Base-by-base conservation (phyloP, 1,140 invertebrate genomes). In the Thaumatotibia leucotreta region DNA sequence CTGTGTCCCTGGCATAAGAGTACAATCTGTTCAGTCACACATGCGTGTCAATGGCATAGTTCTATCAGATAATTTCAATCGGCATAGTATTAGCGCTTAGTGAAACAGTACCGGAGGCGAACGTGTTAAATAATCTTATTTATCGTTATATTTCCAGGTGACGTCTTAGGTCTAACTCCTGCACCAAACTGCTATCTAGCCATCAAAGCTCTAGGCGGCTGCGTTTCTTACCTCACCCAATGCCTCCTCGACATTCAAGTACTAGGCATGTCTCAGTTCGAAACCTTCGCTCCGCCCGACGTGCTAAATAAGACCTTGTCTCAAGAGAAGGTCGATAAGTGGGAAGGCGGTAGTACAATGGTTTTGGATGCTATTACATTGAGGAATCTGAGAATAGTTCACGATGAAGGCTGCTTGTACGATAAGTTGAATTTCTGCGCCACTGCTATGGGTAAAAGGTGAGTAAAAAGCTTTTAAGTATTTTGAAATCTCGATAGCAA, bases 361-460 rank as follows among this genome's bases (percentile, higher is more conserved):
- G 94, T 99, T 1, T 83, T 99, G 24, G 99, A 99, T 93, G 96
- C 97, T 4, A 94, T 97, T 10, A 97, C 98, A 0, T 90, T 99
- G 22, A 93, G 93, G 49, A 99, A 99, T 92, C 91, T 99, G 23
- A 96, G 98, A 75, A 94, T 99, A 35, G 92, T 98, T 4, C 95
- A 94, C 4, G 92, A 94, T 23, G 94, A 96, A 72, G 95, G 96
- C 58, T 96, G 97, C 11, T 91, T 99, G 22, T 92, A 97, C 35
- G 93, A 95, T 58, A 95, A 93, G 32, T 84, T 99, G 11, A 97
- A 99, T 92, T 93, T 94, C 75, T 99, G 98, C 83, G 94, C 93
- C 33, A 99, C 99, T 0, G 91, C 96, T 50, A 99, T 99, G 93
- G 99, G 99, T 33, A 98, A 97, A 92, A 93, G 95, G 93, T 95